phyloP scores from a whole-genome alignment of 2,888 invertebrate species.

The Apodemia duryi region DNA sequence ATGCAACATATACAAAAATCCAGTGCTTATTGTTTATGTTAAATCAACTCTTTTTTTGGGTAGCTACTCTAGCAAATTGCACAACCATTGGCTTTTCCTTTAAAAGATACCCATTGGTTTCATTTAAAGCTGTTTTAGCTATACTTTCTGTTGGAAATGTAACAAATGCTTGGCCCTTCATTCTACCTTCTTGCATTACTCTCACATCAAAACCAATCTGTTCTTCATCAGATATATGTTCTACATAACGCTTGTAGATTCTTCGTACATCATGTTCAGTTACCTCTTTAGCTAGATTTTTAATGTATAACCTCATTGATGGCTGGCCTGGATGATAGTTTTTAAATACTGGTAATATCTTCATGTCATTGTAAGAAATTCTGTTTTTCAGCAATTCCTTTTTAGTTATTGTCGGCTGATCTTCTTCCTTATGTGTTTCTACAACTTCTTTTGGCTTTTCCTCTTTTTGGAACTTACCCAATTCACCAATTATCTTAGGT shows the following conservation, averaged over 20 bases:
- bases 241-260: constrained; percentile 85
- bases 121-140: constrained; percentile 87
- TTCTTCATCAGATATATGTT: constrained; percentile 56
- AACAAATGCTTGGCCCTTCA: constrained; percentile 98
- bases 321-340: constrained; percentile 91
- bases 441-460: constrained; percentile 39
- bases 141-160: constrained; percentile 85
- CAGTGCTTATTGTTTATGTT: no score
- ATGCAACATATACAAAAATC: no score
- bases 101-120: constrained; percentile 92
- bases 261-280: constrained; percentile 85
- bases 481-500: constrained; percentile 59
- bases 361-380: constrained; percentile 85
- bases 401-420: constrained; percentile 74
- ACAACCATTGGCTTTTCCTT: constrained; percentile 95
- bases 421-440: constrained; percentile 38
- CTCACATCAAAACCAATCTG: constrained; percentile 82
- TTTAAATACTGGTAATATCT: constrained; percentile 88
- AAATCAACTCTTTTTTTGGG: constrained; percentile 48
- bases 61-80: constrained; percentile 83
- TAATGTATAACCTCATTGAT: constrained; percentile 92
- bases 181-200: constrained; percentile 95
- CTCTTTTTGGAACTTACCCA: constrained; percentile 65
- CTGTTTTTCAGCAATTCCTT: constrained; percentile 84
- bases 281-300: constrained; percentile 91